Evolutionary conservation across 2,888 invertebrate genomes (phyloP), one percentile per base, ranked within the genome.

Genomic region (Esperia sulphurella): DNA sequence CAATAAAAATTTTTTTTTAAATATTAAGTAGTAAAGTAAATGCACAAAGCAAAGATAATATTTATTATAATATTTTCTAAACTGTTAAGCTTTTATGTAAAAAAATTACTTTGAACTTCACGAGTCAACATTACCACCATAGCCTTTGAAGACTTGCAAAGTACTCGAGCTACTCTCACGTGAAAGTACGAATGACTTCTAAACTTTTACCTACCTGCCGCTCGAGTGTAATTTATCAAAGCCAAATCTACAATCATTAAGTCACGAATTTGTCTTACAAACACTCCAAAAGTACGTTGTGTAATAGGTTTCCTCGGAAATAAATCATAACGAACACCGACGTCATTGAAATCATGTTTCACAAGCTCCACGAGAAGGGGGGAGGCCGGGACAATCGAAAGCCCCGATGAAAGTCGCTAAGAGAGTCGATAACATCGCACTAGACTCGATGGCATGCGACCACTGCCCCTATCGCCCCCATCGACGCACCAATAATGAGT

Each of bases 381-480:
- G 73, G 69, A 66, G 65, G 62, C 49, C 63, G 66, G 62, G 66
- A 82, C 80, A 83, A 81, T 77, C 78, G 73, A 74, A 71, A 75
- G 75, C 79, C 80, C 80, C 80, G 86, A 86, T 83, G 86, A 84
- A 85, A 86, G 85, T 85, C 80, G 80, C 82, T 78, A 80, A 80
- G 83, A 84, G 84, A 74, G 68, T 71, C 76, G 86, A 87, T 86
- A 86, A 77, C 71, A 86, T 84, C 86, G 74, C 74, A 68, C 63
- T 71, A 62, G 60, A 68, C 69, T 66, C 73, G 80, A 80, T 75
- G 71, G 77, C 84, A 79, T 75, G 83, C 83, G 84, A 79, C 82
- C 82, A 75, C 80, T 79, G 86, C 88, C 88, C 88, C 75, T 88
- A 88, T 87, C 87, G 83, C 88, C 88, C 87, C 72, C 88, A 89